Evolutionary conservation across 1,140 invertebrate species (phyloP), one percentile per base, ranked within the genome.

Genomic region (Rhagoletis zephyria): DNA sequence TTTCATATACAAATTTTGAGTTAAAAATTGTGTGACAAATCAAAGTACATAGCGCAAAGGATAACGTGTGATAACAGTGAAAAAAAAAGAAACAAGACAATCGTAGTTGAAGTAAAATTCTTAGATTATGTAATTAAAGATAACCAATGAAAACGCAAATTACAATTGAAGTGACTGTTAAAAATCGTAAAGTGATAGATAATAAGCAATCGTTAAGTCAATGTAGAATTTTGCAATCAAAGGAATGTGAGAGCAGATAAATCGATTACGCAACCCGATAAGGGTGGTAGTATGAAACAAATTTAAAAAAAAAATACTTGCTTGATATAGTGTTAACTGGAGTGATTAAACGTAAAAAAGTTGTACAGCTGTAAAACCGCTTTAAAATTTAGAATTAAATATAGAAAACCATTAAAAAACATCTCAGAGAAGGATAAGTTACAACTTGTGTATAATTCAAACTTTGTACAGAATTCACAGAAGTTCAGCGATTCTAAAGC

Each of bases 41-140:
- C 30, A 30, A 30, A 30, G 1, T 30, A 30, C 30, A 30, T 30
- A 30, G 1, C 10, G 51, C 10, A 56, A 56, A 56, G 30, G 30
- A 30, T 30, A 56, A 56, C 10, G 51, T 56, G n/a, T 4, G 61
- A 63, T 16, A 5, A 14, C 12, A 63, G 16, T 14, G 1, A 63
- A 63, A 14, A 5, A 63, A 63, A 63, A 63, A 63, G 16, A 63
- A 63, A 16, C 16, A 14, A 3, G 16, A 6, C 0, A 4, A 63
- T n/a, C 0, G 10, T n/a, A 63, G 16, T 10, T 16, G 61, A 63
- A 63, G 12, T 63, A n/a, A 63, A 63, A 63, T 14, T 2, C 4
- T 16, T 63, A 74, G 14, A 40, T 74, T 74, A 74, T 74, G 67
- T 74, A 74, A 74, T 74, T 74, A 48, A 45, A 30, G n/a, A 81